A percentile compares a stretch with the other conserved stretches of the same genome.
phyloP scores from a whole-genome alignment of 2,113 vertebrate species.

The Pristiophorus japonicus region DNA sequence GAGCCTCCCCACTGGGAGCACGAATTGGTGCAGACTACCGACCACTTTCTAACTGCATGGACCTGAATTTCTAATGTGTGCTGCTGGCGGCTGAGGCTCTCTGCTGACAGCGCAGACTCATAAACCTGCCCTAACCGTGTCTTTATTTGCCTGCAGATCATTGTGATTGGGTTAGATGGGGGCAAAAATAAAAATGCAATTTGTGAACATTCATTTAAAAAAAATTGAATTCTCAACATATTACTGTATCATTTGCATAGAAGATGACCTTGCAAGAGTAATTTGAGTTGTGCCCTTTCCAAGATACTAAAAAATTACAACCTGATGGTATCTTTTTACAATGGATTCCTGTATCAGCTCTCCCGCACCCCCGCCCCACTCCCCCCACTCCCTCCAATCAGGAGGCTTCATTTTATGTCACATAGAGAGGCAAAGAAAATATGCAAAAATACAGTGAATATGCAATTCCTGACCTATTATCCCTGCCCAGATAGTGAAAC shows the following conservation, averaged over 20 bases:
- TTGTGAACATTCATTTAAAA: not conserved
- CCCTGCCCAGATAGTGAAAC: not conserved
- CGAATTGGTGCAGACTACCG: not conserved
- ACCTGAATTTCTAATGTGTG: not conserved
- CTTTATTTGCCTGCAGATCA: not conserved
- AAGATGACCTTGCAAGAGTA: not conserved
- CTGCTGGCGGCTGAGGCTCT: not conserved
- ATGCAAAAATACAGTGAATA: not conserved
- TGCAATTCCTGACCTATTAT: not conserved
- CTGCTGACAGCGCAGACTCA: not conserved
- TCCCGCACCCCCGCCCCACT: not conserved
- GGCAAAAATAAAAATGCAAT: not conserved
- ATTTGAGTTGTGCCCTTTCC: conserved; percentile 12
- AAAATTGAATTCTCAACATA: not conserved
- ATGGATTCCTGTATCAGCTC: not conserved
- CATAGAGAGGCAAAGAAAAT: not conserved
- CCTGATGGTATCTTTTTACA: not conserved
- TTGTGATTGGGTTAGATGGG: not conserved
- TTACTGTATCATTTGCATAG: not conserved
- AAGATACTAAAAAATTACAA: not conserved
- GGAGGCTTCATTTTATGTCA: not conserved
- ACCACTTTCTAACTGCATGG: not conserved
- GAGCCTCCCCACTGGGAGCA: too few species aligned
- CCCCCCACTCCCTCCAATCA: not conserved
- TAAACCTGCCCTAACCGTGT: not conserved